Evolutionary conservation across 2,113 vertebrate species (phyloP).

Genomic region (Rhegmatorhina hoffmannsi): DNA sequence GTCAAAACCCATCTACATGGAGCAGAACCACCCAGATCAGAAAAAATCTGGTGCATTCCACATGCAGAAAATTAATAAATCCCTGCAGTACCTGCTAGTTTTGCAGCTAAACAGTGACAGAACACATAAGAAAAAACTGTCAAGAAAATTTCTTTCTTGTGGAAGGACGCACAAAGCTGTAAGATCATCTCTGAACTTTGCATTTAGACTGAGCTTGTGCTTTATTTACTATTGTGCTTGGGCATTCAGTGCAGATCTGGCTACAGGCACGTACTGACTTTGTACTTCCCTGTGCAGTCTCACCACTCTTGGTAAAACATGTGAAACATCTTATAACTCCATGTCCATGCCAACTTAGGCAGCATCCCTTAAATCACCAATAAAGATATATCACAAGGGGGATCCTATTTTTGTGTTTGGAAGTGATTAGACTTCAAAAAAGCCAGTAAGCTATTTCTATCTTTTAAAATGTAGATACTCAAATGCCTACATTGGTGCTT

Average conservation of each 20-base stretch:
- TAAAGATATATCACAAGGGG: background rate
- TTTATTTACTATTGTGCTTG: background rate
- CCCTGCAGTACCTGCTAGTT: background rate
- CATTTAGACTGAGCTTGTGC: background rate
- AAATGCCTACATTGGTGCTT: background rate
- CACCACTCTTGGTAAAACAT: background rate
- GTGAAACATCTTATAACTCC: accelerated
- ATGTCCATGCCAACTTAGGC: background rate
- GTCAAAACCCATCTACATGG: background rate
- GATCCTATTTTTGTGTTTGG: background rate
- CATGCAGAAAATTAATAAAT: background rate
- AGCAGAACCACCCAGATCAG: background rate
- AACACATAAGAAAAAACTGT: background rate
- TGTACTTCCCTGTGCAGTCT: accelerated
- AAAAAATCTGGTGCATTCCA: background rate
- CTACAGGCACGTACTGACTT: background rate
- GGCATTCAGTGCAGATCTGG: background rate
- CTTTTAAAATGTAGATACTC: background rate
- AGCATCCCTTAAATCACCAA: background rate
- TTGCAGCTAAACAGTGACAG: background rate
- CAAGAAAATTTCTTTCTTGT: accelerated
- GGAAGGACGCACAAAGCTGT: background rate
- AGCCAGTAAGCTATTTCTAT: background rate
- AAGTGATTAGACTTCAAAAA: background rate
- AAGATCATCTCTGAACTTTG: background rate